Evolutionary conservation across 2,113 vertebrate genomes (phyloP), one percentile per base, ranked within the genome.

Genomic region (Cyanoderma ruficeps): DNA sequence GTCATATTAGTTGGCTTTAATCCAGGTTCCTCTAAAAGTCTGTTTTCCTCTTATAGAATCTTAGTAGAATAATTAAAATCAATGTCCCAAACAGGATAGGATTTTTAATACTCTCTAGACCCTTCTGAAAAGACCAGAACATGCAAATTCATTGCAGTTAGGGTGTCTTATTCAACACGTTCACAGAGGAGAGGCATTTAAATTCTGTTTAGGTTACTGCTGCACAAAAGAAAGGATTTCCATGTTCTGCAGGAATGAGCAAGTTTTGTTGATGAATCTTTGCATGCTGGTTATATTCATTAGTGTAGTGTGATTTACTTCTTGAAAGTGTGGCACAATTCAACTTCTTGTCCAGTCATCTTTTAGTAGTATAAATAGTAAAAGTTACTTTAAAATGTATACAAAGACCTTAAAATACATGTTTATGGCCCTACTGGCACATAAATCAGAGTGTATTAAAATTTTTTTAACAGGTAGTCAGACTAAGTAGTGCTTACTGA

Each of bases 1-100:
- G 82, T 89, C 53, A 15, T 52, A 9, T 39, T 61, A 61, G 69
- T 68, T 95, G 86, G 76, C 60, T 83, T 89, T 93, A 87, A 89
- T 97, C 94, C 94, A 94, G 88, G 68, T 85, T 89, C 15, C 61
- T 95, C 74, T 93, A 28, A 78, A 90, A 89, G 46, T 65, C 70
- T 25, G 6, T 77, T 90, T 96, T 81, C 25, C 49, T 56, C 60
- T 41, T 80, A 57, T 6, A 83, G 92, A 30, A 33, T 67, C n/a
- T 55, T 49, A 49, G 61, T 56, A 86, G 61, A 85, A 80, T 22
- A 60, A 90, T 70, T 76, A 69, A 83, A 92, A 88, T 25, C 56
- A 6, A 56, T 47, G 21, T n/a, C 64, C 46, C 30, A 44, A 74
- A 57, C 35, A 42, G 19, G 42, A 9, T 65, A 49, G 30, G 21